Base-by-base conservation (phyloP, 2,113 vertebrate species). In the Takifugu bimaculatus region DNA sequence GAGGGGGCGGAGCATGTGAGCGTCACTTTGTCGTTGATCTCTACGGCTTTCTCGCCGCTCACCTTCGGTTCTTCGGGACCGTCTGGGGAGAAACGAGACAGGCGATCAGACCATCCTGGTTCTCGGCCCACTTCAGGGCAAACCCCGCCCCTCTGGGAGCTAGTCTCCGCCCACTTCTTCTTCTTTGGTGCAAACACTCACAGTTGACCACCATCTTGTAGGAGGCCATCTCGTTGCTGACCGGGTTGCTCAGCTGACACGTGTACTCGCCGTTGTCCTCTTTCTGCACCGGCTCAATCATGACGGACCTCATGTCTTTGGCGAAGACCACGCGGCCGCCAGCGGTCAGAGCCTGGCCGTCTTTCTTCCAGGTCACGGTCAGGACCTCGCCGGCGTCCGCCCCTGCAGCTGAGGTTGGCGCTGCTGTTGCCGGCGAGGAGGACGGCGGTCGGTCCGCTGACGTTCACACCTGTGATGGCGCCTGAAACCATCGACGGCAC, bases 361-460 rank as follows among this genome's bases (percentile, higher is more conserved):
- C 63, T 44, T 88, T 90, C 4, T 57, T 2, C 90, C 90, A 91
- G 0, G 9, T 3, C 5, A 3, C 1, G 0, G 10, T 14, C 5
- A 12, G 12, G 13, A 74, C 67, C 0, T 2, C 54, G 6, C 88
- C 89, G 0, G 42, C 13, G 0, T 3, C 26, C 0, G 68, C 82
- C 50, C 6, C 35, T n/a, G 78, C 90, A 91, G 60, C 62, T 90
- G 25, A 91, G 63, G 66, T 82, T 87, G n/a, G 83, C 81, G 0
- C 77, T 26, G 69, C 79, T 74, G 70, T 83, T 87, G 0, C 74
- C 76, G 5, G 85, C 87, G 1, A 88, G 53, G 42, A 91, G 83
- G 6, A 4, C 6, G 6, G 3, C 11, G 0, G 0, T 35, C 5
- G 3, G 7, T 0, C 49, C n/a, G 20, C 49, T 50, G 49, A 50